Base-by-base conservation (phyloP, 1,140 invertebrate species). In the Bombus affinis region DNA sequence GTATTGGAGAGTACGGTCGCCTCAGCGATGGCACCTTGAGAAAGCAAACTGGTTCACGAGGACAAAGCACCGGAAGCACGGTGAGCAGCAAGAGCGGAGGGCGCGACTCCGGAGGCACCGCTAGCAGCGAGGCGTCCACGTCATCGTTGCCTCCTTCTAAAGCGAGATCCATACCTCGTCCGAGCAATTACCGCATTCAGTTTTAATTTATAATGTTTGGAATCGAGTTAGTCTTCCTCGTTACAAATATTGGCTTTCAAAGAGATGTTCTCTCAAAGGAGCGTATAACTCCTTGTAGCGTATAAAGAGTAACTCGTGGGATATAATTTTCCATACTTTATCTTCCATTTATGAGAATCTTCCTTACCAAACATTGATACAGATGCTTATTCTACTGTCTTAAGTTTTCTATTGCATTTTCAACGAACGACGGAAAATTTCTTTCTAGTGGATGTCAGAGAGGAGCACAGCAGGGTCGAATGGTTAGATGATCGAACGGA, bases 101-200 rank as follows among this genome's bases (percentile, higher is more conserved):
- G 76, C 91, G 96, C 44, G 95, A 96, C 87, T 96, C 96, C 0
- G 96, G 95, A 0, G 96, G 95, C 0, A 94, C 94, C 1, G 95
- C 95, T 9, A 95, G 96, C 88, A 96, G 96, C 88, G 96, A 96
- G 75, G 95, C 96, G 39, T 96, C 96, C 2, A 95, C 95, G 6
- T 96, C 96, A 35, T 95, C 97, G 1, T 96, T 96, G 18, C 96
- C 96, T 22, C 96, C 96, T 0, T 92, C 89, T 71, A 94, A 95
- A 95, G 89, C 95, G 95, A 88, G 96, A 95, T 92, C 96, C 94
- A 95, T 95, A 96, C 94, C 91, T 95, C 94, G 95, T 94, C 95
- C 90, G n/a, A 95, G 93, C 87, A 97, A 97, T 91, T 97, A 97
- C 93, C 96, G 96, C 53, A 97, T 97, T 91, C 96, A 97, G 88